Evolutionary conservation across 2,888 invertebrate genomes (phyloP), one percentile per base, ranked within the genome.

Genomic region (Pyrochroa serraticornis): DNA sequence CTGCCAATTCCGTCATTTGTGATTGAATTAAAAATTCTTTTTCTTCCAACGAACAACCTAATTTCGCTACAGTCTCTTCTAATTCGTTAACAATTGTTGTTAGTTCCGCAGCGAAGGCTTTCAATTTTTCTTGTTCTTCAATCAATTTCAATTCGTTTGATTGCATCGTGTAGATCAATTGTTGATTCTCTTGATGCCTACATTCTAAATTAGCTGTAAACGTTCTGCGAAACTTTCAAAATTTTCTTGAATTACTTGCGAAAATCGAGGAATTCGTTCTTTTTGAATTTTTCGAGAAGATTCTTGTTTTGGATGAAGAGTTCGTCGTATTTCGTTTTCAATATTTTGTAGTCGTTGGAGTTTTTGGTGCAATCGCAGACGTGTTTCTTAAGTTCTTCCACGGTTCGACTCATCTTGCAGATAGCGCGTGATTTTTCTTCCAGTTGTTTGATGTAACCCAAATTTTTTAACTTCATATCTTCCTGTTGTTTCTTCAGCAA

Each of bases 1-100:
- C 36, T 0, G 52, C 52, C 33, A 52, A 6, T 14, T 52, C 37
- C 2, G 12, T 34, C 12, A 33, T 39, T 8, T 41, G 45, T 7
- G 35, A 39, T 41, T 46, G 33, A 30, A 53, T 46, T 12, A 46
- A 12, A n/a, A 39, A 13, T 8, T 46, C 39, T 46, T 46, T 53
- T 35, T 46, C 46, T 3, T 46, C 2, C 1, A n/a, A 34, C 8
- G 46, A 8, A 6, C 22, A 9, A 14, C 12, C 22, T 5, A 53
- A 9, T 39, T 39, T 6, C 3, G 41, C 22, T 3, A 53, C 22
- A 6, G 31, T 45, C 1, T 12, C 22, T 30, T 30, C 30, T n/a
- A 22, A 8, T 30, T 36, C 12, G 9, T 43, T 36, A n/a, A 7
- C 9, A 0, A 36, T 13, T 9, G 13, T 36, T 9, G 35, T 36